Evolutionary conservation across 2,113 vertebrate species (phyloP).

Genomic region (Dascyllus trimaculatus): DNA sequence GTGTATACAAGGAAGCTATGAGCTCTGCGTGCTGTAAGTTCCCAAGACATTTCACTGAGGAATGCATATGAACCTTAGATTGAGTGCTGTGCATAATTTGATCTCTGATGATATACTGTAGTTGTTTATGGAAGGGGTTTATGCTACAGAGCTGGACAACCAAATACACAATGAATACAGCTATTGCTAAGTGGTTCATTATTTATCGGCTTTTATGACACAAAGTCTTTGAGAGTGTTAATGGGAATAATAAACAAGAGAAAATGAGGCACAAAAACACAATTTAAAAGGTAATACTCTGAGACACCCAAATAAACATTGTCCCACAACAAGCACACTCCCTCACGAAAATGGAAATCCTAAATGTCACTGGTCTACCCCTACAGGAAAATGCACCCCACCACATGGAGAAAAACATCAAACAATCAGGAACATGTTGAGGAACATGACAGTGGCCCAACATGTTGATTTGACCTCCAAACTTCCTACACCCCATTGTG

Average conservation of each 20-base stretch:
- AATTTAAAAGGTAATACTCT: too few relatives aligned
- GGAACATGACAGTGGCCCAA: too few relatives aligned
- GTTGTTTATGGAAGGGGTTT: slow-evolving; percentile 52
- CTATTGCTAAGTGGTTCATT: background rate
- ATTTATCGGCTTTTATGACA: background rate
- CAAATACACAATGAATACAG: slow-evolving; percentile 18
- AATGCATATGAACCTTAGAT: slow-evolving; percentile 59
- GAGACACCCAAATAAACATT: too few relatives aligned
- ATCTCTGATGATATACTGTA: slow-evolving; percentile 41
- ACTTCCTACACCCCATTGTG: too few relatives aligned
- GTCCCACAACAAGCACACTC: too few relatives aligned
- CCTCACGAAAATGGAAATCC: too few relatives aligned
- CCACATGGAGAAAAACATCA: too few relatives aligned
- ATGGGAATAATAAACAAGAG: background rate
- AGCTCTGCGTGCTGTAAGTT: slow-evolving; percentile 63
- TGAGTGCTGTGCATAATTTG: slow-evolving; percentile 54
- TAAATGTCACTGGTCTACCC: too few relatives aligned
- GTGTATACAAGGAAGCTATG: slow-evolving; percentile 58
- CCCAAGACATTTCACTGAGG: slow-evolving; percentile 60
- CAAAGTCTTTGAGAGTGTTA: background rate
- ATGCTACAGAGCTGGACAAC: slow-evolving; percentile 9
- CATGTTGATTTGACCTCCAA: too few relatives aligned
- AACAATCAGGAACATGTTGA: too few relatives aligned
- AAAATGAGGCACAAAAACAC: background rate
- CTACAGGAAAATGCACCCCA: too few relatives aligned